Evolutionary conservation across 2,113 vertebrate genomes (phyloP), one percentile per base, ranked within the genome.

Genomic region (Albula glossodonta): DNA sequence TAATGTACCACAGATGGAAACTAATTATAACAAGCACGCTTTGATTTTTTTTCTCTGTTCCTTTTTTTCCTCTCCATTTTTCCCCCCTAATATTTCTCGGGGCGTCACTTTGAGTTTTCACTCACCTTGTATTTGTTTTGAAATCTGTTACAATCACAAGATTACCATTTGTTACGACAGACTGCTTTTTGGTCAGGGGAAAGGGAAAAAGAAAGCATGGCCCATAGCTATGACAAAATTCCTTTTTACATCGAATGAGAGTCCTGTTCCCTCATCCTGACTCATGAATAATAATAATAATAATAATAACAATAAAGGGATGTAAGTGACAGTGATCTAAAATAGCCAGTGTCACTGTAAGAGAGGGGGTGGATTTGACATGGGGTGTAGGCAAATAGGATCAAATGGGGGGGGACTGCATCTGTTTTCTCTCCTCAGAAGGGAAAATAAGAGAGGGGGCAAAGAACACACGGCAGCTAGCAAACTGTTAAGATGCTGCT

Each of bases 1-100:
- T 94, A 95, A 95, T 91, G 90, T 93, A 88, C 90, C 93, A 92
- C 94, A 95, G 93, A 95, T 95, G 94, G 94, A 96, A 95, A 93
- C 94, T 93, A 94, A 96, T 95, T 95, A 95, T 93, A 93, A 93
- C 92, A 93, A 92, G 91, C 92, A 88, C 89, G 92, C 93, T 95
- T 95, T 95, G 93, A 95, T 95, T 94, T 88, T 51, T 89, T 89
- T 90, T 92, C 93, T 91, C 90, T 92, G 91, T 56, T 70, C 49
- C 25, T 4, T 77, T 78, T 85, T 31, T 56, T 50, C 91, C 82
- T 51, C 12, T 12, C 77, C 25, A 41, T 41, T 41, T 41, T 41
- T 41, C 5, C 63, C 63, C 81, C 48, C 51, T 41, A 93, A 91
- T 93, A 91, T 93, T 91, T 94, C 94, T 95, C 89, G 90, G 90